Evolutionary conservation across 2,113 vertebrate species (phyloP).

Genomic region (Polypterus bichir): DNA sequence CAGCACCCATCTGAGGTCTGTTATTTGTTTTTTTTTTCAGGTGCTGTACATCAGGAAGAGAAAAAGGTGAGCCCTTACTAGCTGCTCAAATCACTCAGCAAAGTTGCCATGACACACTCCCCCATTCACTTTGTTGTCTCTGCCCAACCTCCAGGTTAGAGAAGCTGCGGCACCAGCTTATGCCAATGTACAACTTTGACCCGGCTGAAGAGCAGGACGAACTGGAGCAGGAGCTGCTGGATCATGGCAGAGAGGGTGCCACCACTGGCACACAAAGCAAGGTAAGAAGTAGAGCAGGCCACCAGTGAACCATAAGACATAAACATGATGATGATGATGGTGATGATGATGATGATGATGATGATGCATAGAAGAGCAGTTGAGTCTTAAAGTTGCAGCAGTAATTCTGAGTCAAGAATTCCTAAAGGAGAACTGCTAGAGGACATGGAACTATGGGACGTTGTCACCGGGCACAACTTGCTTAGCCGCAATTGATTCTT

Average conservation of each 20-base stretch:
- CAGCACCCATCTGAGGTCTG: background rate
- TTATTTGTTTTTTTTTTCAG: constrained; percentile 45
- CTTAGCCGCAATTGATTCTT: too few relatives aligned
- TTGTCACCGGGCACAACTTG: too few relatives aligned
- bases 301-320: background rate
- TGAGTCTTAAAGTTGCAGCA: background rate
- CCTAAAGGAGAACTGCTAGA: too few relatives aligned
- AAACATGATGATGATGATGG: too few relatives aligned
- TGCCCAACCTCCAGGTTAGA: constrained; percentile 59
- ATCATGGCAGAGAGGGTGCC: constrained; percentile 68
- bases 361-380: background rate
- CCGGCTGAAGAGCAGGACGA: constrained; percentile 92
- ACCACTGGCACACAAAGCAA: constrained; percentile 52
- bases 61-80: constrained; percentile 64
- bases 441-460: too few relatives aligned
- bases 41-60: constrained; percentile 91
- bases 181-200: constrained; percentile 98
- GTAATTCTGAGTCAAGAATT: too few relatives aligned
- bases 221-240: constrained; percentile 88
- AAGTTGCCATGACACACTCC: background rate
- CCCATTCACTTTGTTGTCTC: background rate
- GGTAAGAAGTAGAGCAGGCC: constrained; percentile 24
- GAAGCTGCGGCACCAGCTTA: constrained; percentile 90
- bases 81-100: background rate
- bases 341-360: too few relatives aligned